These are phyloP conservation scores for Aurelia sp. DNA, from an alignment of 30 jellyfish, hydroid and myxozoan genomes.

Conservation along the genomic window DNA sequence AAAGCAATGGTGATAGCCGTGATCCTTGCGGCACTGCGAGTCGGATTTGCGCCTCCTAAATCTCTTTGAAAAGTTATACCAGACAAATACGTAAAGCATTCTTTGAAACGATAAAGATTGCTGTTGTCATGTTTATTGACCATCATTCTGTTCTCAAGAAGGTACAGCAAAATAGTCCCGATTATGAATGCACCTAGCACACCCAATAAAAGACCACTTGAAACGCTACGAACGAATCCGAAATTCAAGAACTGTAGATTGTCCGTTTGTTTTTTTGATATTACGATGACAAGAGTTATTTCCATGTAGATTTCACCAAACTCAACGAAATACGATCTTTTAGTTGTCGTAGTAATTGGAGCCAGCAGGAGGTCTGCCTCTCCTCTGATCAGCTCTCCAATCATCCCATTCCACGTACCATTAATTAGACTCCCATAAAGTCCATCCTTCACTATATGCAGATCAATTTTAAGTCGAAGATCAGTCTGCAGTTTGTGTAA, in stretches of 20 bases:
- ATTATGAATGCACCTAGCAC: constrained; percentile 31
- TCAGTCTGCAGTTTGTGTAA: constrained; percentile 32
- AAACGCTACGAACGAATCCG: constrained; percentile 45
- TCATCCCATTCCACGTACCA: constrained; percentile 83
- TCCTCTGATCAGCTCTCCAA: constrained; percentile 76
- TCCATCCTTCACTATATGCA: constrained; percentile 86
- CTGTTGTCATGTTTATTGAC: neutral
- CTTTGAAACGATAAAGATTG: constrained; percentile 44
- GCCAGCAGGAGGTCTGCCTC: constrained; percentile 92
- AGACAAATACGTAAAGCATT: constrained; percentile 75
- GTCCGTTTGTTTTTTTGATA: constrained; percentile 1
- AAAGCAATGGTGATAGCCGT: constrained; percentile 84
- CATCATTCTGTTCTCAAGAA: constrained; percentile 63
- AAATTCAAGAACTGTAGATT: constrained; percentile 44
- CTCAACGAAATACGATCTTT: constrained; percentile 65
- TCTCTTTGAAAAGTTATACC: constrained; percentile 96
- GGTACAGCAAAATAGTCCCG: constrained; percentile 53
- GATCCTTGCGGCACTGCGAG: constrained; percentile 73
- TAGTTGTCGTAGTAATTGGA: constrained; percentile 66
- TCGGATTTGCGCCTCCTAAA: constrained; percentile 92
- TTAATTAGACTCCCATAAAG: constrained; percentile 66
- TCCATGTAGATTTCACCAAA: constrained; percentile 74
- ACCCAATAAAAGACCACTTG: constrained; percentile 25
- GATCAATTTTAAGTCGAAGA: constrained; percentile 42
- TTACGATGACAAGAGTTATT: constrained; percentile 54